Base-by-base conservation (phyloP, 2,797 vertebrate genomes). In the Periparus ater region DNA sequence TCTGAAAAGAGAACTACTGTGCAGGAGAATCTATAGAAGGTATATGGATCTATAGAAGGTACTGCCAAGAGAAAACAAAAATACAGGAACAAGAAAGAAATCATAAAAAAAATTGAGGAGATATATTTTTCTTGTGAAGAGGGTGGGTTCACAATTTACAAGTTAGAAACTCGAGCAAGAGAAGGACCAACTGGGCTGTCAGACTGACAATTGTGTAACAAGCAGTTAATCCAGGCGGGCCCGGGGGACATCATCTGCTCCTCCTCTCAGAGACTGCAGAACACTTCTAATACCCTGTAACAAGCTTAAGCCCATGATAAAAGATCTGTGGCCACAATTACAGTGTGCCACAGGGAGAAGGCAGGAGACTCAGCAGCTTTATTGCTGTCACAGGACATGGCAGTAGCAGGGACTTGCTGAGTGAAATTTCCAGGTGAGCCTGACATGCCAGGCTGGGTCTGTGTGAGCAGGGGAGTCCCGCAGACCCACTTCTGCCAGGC, bases 291-390 rank as follows among this genome's bases (percentile, higher is more conserved):
- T 71, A 67, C 48, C 29, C 78, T 63, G 51, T 79, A 89, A 93
- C 92, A 82, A 94, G 87, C 87, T 91, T 91, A 94, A 94, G 70
- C 4, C 81, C 44, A 1, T 25, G 82, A 81, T 62, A 85, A 86
- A 77, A 88, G 61, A 55, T 57, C 62, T 47, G 20, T 68, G 70
- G 36, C 75, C 73, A 48, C 86, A 76, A 48, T 62, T 66, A 50
- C 50, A 74, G 7, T 19, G 26, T 80, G 65, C 51, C 87, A 40
- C 26, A 38, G 72, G 76, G 82, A 34, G 48, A 89, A 94, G 40
- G 51, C 40, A 87, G 84, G 82, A 57, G 77, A 57, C 44, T 89
- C 30, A 44, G 58, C 42, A 77, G 72, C 38, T 58, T 58, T 42
- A 27, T 22, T 58, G n/a, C 11, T 78, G 42, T 85, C 61, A 22